These are phyloP conservation scores for Epinephelus lanceolatus DNA, from an alignment of 2,113 vertebrate species.

Conservation along the genomic window DNA sequence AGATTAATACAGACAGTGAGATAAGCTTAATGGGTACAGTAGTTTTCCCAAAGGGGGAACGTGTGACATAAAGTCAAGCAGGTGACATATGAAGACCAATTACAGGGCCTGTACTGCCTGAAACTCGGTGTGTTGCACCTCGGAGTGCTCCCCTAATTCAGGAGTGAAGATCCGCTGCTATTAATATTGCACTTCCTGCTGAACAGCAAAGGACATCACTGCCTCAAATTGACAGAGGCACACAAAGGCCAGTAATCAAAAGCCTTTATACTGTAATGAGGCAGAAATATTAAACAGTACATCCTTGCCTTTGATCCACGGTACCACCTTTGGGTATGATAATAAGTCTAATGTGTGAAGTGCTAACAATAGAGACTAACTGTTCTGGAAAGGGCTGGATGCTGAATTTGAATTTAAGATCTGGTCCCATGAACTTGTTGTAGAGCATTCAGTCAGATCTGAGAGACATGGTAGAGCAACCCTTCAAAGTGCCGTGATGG, in stretches of 20 bases:
- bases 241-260: conserved; percentile 81
- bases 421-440: conserved; percentile 26
- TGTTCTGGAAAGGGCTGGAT: conserved; percentile 42
- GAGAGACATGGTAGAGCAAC: conserved; percentile 15
- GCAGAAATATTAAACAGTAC: conserved; percentile 81
- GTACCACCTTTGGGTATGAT: conserved; percentile 80
- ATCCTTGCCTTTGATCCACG: conserved; percentile 80
- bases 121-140: conserved; percentile 40
- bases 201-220: conserved; percentile 72
- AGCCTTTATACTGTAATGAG: conserved; percentile 75
- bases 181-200: conserved; percentile 77
- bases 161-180: conserved; percentile 44
- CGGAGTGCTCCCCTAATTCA: conserved; percentile 38
- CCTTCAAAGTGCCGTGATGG: conserved; percentile 1
- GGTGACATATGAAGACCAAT: conserved; percentile 75
- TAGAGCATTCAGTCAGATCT: conserved; percentile 12
- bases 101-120: conserved; percentile 43
- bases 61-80: conserved; percentile 65
- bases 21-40: conserved; percentile 56
- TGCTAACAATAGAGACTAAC: conserved; percentile 70
- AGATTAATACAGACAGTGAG: conserved; percentile 52
- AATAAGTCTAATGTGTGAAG: conserved; percentile 76
- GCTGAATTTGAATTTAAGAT: conserved; percentile 52
- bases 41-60: conserved; percentile 54
- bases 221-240: conserved; percentile 74